These are phyloP conservation scores for Hirtodrosophila confusa DNA, from an alignment of 2,888 invertebrate species.

Conservation along the genomic window DNA sequence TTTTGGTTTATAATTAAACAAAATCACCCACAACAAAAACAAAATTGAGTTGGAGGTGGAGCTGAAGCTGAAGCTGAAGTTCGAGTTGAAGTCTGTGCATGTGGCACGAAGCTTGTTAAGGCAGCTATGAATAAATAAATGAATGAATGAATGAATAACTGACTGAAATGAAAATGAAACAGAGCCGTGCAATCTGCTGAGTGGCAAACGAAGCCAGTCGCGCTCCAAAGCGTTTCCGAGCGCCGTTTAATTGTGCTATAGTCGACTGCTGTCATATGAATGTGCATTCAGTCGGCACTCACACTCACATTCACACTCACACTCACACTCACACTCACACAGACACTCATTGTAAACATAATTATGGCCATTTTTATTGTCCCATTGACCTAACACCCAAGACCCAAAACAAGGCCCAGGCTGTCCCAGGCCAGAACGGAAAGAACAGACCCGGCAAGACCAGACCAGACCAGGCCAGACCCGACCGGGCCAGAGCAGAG, in stretches of 20 bases:
- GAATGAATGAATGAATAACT: conserved; percentile 15
- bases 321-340: conserved; percentile 9
- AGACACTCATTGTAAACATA: conserved; percentile 31
- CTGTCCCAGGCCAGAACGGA: conserved; percentile 1
- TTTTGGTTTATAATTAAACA: conserved; percentile 45
- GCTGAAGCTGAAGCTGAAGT: not conserved
- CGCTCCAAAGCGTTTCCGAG: conserved; percentile 30
- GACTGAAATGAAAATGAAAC: conserved; percentile 3
- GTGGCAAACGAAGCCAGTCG: conserved; percentile 11
- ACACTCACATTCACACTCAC: conserved; percentile 4
- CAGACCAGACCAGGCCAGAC: conserved; percentile 11
- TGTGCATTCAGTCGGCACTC: conserved; percentile 30
- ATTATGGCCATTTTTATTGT: conserved; percentile 71
- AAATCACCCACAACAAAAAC: conserved; percentile 41
- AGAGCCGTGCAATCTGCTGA: conserved; percentile 15
- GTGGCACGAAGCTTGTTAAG: conserved; percentile 49
- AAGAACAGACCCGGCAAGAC: conserved; percentile 20
- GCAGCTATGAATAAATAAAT: conserved; percentile 44
- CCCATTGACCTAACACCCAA: conserved; percentile 75
- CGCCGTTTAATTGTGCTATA: conserved; percentile 48
- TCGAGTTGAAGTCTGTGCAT: conserved; percentile 23
- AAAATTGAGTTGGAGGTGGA: conserved; percentile 1
- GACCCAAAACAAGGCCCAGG: conserved; percentile 29
- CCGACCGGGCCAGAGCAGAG: not conserved
- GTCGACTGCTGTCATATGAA: conserved; percentile 6